Conservation (phyloP, 2,113 vertebrate genomes). For the Thryonomys swinderianus region DNA sequence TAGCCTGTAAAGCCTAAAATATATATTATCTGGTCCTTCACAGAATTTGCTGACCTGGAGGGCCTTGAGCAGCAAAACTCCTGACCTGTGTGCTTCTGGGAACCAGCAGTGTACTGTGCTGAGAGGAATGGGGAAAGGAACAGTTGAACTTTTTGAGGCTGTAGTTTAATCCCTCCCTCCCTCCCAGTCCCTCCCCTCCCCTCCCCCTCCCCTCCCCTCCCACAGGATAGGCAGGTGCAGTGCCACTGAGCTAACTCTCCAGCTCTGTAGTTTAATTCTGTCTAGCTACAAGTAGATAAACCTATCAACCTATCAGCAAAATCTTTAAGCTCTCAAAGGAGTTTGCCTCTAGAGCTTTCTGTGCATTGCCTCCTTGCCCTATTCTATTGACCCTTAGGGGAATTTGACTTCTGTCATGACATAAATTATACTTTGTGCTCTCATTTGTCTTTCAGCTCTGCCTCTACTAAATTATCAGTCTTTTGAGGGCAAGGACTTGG, state of each 20-base stretch:
- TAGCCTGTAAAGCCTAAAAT: neutral
- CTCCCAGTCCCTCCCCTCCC: too few relatives aligned
- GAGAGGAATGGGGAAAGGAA: neutral
- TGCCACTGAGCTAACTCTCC: too few relatives aligned
- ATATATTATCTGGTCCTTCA: neutral
- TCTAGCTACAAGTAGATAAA: neutral
- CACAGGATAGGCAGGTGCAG: too few relatives aligned
- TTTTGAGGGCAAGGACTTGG: neutral
- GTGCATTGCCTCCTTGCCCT: neutral
- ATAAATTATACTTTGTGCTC: too few relatives aligned
- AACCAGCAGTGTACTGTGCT: neutral
- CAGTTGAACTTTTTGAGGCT: neutral
- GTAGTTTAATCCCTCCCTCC: neutral
- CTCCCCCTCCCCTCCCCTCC: too few relatives aligned
- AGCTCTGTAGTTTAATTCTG: neutral
- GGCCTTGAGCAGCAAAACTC: neutral
- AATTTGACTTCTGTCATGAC: neutral
- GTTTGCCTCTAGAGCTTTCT: neutral
- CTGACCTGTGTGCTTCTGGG: neutral
- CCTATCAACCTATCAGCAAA: neutral
- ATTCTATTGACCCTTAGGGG: neutral
- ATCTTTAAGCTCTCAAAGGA: neutral
- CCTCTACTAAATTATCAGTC: neutral
- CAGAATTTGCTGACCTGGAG: neutral
- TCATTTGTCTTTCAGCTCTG: neutral